Conservation (phyloP, 1,140 invertebrate species). For the Carposina sasakii region DNA sequence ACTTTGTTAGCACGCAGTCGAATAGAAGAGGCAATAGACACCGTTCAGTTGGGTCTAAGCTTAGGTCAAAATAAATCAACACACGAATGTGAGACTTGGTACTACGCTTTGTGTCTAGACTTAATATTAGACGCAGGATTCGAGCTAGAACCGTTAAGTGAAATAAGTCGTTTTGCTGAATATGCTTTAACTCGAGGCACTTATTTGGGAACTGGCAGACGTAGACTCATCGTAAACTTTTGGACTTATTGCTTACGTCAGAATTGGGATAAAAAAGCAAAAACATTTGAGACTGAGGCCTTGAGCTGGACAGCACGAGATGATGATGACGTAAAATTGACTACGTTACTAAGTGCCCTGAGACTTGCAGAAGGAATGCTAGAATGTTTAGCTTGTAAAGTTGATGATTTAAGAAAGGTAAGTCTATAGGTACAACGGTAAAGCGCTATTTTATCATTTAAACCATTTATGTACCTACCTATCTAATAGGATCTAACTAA, state of each 20-base stretch:
- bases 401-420: slow-evolving; percentile 60
- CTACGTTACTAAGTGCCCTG: slow-evolving; percentile 42
- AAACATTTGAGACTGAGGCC: slow-evolving; percentile 51
- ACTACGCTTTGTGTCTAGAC: slow-evolving; percentile 65
- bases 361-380: slow-evolving; percentile 60
- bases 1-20: slow-evolving; percentile 48
- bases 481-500: neutral
- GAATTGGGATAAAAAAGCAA: slow-evolving; percentile 41
- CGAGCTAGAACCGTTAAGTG: slow-evolving; percentile 50
- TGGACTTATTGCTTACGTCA: slow-evolving; percentile 61
- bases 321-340: slow-evolving; percentile 38
- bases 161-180: slow-evolving; percentile 50
- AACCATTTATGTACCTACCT: neutral
- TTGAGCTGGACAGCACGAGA: slow-evolving; percentile 35
- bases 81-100: slow-evolving; percentile 52
- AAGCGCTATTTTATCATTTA: neutral
- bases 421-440: too few species aligned
- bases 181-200: slow-evolving; percentile 34
- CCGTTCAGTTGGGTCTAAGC: slow-evolving; percentile 38
- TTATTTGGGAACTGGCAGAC: slow-evolving; percentile 31
- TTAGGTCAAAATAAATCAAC: slow-evolving; percentile 36
- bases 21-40: slow-evolving; percentile 56
- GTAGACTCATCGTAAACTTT: slow-evolving; percentile 42
- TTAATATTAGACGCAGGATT: slow-evolving; percentile 66
- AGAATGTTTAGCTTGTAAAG: slow-evolving; percentile 57